Evolutionary conservation across 2,113 vertebrate species (phyloP).

Genomic region (Ciconia stormi): DNA sequence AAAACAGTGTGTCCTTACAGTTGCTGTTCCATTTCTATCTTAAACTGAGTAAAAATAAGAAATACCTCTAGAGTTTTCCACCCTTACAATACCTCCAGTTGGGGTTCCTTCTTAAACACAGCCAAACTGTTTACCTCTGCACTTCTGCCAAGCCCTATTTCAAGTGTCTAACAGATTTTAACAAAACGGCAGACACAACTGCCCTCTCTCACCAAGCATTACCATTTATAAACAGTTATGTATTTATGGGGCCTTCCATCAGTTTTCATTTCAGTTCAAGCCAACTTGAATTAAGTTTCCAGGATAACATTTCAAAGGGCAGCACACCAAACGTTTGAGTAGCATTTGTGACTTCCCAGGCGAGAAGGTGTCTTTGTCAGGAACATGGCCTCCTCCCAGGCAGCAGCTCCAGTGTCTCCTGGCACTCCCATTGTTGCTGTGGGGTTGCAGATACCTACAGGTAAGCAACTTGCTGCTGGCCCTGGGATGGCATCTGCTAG

Average conservation of each 20-base stretch:
- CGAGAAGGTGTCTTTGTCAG: neutral
- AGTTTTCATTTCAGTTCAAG: neutral
- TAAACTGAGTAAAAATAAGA: neutral
- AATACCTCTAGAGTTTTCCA: neutral
- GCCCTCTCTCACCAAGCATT: neutral
- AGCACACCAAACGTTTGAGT: neutral
- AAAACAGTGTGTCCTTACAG: neutral
- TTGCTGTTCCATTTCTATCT: neutral
- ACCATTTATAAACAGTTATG: neutral
- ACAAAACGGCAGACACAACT: neutral
- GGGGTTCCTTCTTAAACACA: neutral
- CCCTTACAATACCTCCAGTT: neutral
- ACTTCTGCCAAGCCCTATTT: neutral
- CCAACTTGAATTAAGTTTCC: neutral
- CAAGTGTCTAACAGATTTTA: neutral
- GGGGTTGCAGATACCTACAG: neutral
- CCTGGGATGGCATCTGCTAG: too few relatives aligned
- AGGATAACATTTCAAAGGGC: neutral
- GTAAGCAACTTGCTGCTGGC: neutral
- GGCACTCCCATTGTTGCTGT: neutral
- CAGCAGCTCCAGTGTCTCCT: neutral
- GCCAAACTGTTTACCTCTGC: neutral
- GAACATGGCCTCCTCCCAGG: rapidly evolving
- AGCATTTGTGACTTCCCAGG: neutral
- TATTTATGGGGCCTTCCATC: neutral